Evolutionary conservation across 2,113 vertebrate genomes (phyloP), one percentile per base, ranked within the genome.

Genomic region (Zingel zingel): DNA sequence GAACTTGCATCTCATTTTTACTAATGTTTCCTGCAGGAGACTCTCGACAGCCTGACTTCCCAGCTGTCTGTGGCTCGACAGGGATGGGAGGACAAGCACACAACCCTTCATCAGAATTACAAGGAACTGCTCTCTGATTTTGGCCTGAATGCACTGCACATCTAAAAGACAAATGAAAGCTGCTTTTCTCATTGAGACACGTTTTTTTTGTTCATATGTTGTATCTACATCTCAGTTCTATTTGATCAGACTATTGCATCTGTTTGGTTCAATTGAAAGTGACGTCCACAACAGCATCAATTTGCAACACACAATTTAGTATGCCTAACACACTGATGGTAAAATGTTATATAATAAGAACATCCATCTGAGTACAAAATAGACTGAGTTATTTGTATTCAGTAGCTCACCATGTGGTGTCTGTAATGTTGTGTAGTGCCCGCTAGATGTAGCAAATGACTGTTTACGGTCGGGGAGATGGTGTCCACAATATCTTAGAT

Each of bases 81-180:
- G 23, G 71, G 77, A 43, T 94, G 95, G 95, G 79, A 94, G 50
- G 70, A 88, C 4, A 80, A 88, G 18, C 86, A 81, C 16, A 74
- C 27, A 0, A 23, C 19, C 71, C 81, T 89, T 16, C 84, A 95
- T 0, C 1, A 79, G 63, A 86, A 92, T 50, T 75, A 95, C 85
- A 94, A 94, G 88, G 81, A 94, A 5, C 76, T 61, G 77, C 92
- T 97, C 5, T 33, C 51, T 48, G 94, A 96, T 14, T 95, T 95
- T 39, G 89, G 95, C 25, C 93, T 97, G 79, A 96, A 74, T 27
- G 88, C 92, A 3, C 81, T 91, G 79, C 85, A 95, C 76, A 87
- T 95, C 1, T 91, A 81, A 93, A 0, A 39, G 50, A 53, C 7
- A 27, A 43, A 63, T 27, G 25, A 39, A 25, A 81, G 39, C 33